phyloP scores from a whole-genome alignment of 2,113 vertebrate genomes.

The Semicossyphus pulcher region DNA sequence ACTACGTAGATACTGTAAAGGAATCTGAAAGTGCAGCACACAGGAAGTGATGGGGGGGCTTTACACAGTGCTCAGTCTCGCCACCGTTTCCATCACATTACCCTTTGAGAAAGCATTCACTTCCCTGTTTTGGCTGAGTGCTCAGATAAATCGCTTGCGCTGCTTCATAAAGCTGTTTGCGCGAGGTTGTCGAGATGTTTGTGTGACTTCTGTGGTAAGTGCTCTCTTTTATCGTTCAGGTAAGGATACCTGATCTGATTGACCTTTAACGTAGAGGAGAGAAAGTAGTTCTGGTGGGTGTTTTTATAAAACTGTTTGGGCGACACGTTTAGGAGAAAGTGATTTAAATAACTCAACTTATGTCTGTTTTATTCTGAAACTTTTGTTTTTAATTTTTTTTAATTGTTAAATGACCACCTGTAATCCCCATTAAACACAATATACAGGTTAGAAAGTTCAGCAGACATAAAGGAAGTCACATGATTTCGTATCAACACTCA shows the following conservation, averaged over 20 bases:
- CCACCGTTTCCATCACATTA: slow-evolving; percentile 46
- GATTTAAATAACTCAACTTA: not conserved
- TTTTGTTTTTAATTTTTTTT: too few relatives aligned
- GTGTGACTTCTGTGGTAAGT: slow-evolving; percentile 75
- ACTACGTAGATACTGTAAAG: slow-evolving; percentile 63
- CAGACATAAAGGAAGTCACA: slow-evolving; percentile 42
- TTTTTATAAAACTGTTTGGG: not conserved
- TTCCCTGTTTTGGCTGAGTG: slow-evolving; percentile 68
- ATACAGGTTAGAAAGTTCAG: too few relatives aligned
- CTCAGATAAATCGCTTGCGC: slow-evolving; percentile 45
- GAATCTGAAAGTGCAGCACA: slow-evolving; percentile 56
- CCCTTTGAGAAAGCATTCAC: slow-evolving; percentile 46
- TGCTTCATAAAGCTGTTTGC: slow-evolving; percentile 49
- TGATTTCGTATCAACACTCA: slow-evolving; percentile 46
- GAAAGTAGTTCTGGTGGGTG: not conserved
- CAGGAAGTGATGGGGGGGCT: slow-evolving; percentile 82
- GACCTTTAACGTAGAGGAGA: slow-evolving; percentile 18
- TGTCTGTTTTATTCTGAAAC: too few relatives aligned
- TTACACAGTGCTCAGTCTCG: slow-evolving; percentile 28
- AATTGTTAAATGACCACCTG: too few relatives aligned
- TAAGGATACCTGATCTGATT: slow-evolving; percentile 22
- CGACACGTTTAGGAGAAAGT: not conserved
- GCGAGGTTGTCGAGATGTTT: slow-evolving; percentile 51
- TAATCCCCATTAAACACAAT: too few relatives aligned
- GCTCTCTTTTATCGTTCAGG: slow-evolving; percentile 38